These are phyloP conservation scores for Serinus canaria DNA, from an alignment of 2,113 vertebrate genomes.

Conservation along the genomic window DNA sequence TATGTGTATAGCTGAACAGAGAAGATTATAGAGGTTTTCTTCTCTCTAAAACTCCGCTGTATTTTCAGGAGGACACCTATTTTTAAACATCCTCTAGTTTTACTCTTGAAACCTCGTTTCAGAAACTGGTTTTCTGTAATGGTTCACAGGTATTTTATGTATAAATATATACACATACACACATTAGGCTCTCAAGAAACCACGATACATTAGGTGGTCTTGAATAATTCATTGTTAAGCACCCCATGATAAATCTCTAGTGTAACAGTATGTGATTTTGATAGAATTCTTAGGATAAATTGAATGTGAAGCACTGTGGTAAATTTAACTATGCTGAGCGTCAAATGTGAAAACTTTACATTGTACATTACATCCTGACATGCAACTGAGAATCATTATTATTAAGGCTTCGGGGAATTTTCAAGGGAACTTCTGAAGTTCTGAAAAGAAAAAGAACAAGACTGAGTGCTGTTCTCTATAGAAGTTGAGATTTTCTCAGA, in stretches of 20 bases:
- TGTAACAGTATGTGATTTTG: slow-evolving; percentile 25
- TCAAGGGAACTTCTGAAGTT: slow-evolving; percentile 53
- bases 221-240: slow-evolving; percentile 58
- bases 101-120: not conserved
- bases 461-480: not conserved
- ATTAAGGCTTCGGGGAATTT: slow-evolving; percentile 51
- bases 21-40: not conserved
- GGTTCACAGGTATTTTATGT: slow-evolving; percentile 21
- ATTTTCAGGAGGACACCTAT: slow-evolving; percentile 25
- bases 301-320: slow-evolving; percentile 15
- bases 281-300: slow-evolving; percentile 6
- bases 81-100: slow-evolving; percentile 22
- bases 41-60: not conserved
- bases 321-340: slow-evolving; percentile 22
- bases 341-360: slow-evolving; percentile 20
- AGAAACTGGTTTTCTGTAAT: not conserved
- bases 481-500: slow-evolving; percentile 11
- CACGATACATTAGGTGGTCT: not conserved
- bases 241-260: slow-evolving; percentile 30
- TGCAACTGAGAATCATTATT: slow-evolving; percentile 3
- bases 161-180: slow-evolving; percentile 51
- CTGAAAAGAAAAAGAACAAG: slow-evolving; percentile 15
- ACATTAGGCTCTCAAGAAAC: slow-evolving; percentile 23
- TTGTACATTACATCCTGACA: slow-evolving; percentile 19
- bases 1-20: not conserved